These are phyloP conservation scores for Electrophaes corylata DNA, from an alignment of 2,888 invertebrate genomes.

Conservation along the genomic window DNA sequence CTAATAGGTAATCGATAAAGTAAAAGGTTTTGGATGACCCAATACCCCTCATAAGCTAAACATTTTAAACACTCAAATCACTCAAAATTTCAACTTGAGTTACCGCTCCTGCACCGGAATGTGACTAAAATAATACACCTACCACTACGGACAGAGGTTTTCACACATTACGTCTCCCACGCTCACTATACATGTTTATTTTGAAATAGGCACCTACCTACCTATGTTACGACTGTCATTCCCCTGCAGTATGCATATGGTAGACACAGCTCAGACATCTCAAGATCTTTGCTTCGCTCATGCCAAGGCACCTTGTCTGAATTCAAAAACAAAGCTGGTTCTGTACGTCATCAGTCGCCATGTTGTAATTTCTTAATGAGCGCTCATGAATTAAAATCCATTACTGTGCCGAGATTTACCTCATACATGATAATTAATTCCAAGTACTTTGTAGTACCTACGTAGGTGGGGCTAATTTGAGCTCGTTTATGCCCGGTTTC, in stretches of 20 bases:
- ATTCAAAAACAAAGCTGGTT: neutral
- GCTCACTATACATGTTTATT: neutral
- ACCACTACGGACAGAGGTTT: neutral
- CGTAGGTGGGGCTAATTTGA: conserved; percentile 1
- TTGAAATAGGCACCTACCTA: neutral
- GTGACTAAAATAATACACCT: neutral
- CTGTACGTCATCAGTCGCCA: conserved; percentile 21
- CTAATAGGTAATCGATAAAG: too few species aligned
- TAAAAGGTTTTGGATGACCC: too few species aligned
- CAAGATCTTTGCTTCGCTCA: neutral
- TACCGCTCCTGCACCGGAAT: neutral
- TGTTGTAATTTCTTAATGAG: conserved; percentile 6
- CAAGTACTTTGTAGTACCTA: neutral
- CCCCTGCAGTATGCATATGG: neutral
- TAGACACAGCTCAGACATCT: neutral
- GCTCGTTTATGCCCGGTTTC: too few species aligned
- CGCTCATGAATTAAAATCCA: neutral
- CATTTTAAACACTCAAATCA: too few species aligned
- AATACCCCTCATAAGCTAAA: too few species aligned
- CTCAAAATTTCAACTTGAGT: too few species aligned
- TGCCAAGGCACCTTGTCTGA: neutral
- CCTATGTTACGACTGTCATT: neutral
- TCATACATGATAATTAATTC: neutral
- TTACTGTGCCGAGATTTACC: conserved; percentile 1
- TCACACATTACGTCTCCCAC: conserved; percentile 1